Evolutionary conservation across 2,113 vertebrate genomes (phyloP).

Genomic region (Trogon melanurus): DNA sequence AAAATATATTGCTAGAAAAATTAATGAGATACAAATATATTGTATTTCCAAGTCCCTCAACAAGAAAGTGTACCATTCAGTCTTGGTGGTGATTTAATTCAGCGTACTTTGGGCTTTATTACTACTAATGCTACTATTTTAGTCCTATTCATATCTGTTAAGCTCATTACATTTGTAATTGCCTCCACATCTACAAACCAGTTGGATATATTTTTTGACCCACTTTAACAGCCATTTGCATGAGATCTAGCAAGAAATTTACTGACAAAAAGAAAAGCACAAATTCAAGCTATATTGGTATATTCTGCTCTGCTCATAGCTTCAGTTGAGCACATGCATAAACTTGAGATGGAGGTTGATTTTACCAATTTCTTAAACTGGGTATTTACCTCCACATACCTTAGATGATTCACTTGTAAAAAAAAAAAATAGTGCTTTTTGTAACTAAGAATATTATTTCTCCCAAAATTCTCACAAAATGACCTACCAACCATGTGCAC

Average conservation of each 20-base stretch:
- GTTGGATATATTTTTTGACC: neutral
- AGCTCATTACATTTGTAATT: neutral
- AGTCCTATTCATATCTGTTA: neutral
- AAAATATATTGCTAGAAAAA: neutral
- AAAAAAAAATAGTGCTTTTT: neutral
- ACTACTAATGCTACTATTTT: neutral
- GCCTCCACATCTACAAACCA: neutral
- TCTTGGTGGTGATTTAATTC: neutral
- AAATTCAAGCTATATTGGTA: neutral
- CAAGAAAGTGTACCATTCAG: neutral
- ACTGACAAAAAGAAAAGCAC: neutral
- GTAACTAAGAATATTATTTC: neutral
- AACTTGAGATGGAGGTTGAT: neutral
- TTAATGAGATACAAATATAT: neutral
- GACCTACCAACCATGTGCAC: fast-evolving
- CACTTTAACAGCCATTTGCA: neutral
- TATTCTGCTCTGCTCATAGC: neutral
- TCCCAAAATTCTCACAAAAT: neutral
- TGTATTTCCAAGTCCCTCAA: neutral
- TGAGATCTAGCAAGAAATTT: neutral
- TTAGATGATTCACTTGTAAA: neutral
- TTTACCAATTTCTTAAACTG: neutral
- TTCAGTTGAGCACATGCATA: neutral
- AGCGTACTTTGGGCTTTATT: neutral
- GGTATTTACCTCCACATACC: neutral